Evolutionary conservation across 2,888 invertebrate species (phyloP).

Genomic region (Brachynemurus nebulosus): DNA sequence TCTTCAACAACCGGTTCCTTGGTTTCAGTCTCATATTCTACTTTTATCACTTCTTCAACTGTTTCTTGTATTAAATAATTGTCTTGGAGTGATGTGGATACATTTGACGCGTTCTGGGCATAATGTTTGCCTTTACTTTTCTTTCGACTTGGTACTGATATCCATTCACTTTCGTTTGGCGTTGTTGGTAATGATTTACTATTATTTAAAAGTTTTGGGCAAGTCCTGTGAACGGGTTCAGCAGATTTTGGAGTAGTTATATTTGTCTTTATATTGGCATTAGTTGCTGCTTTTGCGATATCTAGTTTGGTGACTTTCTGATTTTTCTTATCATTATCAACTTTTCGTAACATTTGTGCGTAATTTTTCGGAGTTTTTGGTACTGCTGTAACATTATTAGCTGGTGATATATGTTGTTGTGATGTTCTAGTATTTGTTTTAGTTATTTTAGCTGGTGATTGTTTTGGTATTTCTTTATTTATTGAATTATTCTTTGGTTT

Average conservation of each 20-base stretch:
- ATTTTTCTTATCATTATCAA: background rate
- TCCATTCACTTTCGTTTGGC: slow-evolving; percentile 26
- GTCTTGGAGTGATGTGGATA: background rate
- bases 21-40: background rate
- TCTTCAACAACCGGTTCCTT: slow-evolving; percentile 12
- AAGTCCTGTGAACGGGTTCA: background rate
- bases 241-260: background rate
- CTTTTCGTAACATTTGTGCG: slow-evolving; percentile 4
- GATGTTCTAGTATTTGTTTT: too few relatives aligned
- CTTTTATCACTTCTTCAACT: slow-evolving; percentile 8
- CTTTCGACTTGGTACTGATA: slow-evolving; percentile 29
- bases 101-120: background rate
- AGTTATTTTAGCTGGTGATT: too few relatives aligned
- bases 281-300: background rate
- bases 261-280: background rate
- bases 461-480: too few relatives aligned
- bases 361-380: too few relatives aligned
- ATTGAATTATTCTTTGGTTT: too few relatives aligned
- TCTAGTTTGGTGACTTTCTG: background rate
- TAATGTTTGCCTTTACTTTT: slow-evolving; percentile 27
- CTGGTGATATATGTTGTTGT: too few relatives aligned
- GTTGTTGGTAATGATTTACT: slow-evolving; percentile 9
- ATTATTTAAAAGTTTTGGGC: slow-evolving; percentile 8
- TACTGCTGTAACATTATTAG: too few relatives aligned
- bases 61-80: background rate